Evolutionary conservation across 2,888 invertebrate species (phyloP).

Genomic region (Latrodectus hesperus): DNA sequence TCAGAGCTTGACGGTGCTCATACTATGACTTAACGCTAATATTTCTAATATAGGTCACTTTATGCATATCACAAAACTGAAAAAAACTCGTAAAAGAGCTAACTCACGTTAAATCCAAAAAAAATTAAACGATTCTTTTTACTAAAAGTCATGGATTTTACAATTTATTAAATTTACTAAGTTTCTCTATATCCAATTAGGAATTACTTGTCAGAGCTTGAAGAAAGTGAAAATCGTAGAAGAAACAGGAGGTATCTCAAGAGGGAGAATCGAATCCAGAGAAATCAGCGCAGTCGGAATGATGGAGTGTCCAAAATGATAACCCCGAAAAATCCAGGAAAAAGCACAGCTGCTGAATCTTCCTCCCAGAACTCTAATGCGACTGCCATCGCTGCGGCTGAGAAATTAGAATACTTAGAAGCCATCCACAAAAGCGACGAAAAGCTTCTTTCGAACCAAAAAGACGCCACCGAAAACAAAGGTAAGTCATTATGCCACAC

Average conservation of each 20-base stretch:
- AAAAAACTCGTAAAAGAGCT: no score
- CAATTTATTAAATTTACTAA: background rate
- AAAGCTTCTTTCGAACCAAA: background rate
- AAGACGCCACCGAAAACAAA: background rate
- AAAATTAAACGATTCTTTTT: no score
- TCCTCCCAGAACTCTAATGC: background rate
- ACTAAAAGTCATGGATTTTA: no score
- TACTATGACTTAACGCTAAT: no score
- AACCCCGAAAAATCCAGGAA: conserved; percentile 17
- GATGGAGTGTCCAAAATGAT: conserved; percentile 70
- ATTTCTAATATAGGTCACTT: no score
- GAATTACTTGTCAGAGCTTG: conserved; percentile 27
- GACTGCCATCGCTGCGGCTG: conserved; percentile 19
- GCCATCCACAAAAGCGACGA: conserved; percentile 38
- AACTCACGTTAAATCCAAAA: no score
- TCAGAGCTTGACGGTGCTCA: no score
- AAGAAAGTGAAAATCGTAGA: conserved; percentile 24
- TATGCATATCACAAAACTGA: no score
- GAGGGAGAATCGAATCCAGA: conserved; percentile 59
- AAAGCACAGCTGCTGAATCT: background rate
- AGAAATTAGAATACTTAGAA: conserved; percentile 54
- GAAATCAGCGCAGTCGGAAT: conserved; percentile 67
- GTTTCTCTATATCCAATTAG: background rate
- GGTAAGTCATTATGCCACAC: background rate
- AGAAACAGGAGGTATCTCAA: conserved; percentile 54